phyloP scores from a whole-genome alignment of 2,113 vertebrate species.

The Puntigrus tetrazona region DNA sequence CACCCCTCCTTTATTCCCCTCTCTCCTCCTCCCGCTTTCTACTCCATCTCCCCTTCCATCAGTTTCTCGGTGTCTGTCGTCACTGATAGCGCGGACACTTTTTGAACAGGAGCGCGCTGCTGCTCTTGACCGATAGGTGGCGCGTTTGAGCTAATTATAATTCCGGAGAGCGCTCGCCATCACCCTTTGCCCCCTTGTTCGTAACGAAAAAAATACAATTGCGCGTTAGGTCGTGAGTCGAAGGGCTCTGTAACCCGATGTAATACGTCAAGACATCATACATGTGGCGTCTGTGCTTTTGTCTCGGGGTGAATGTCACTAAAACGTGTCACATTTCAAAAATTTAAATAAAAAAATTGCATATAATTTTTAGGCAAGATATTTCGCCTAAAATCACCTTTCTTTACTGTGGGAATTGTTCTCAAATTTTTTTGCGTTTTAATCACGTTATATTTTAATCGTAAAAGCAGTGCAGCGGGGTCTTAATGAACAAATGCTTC shows the following conservation, averaged over 20 bases:
- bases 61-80: conserved; percentile 41
- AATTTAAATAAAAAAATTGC: too few relatives aligned
- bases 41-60: conserved; percentile 40
- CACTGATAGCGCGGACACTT: conserved; percentile 29
- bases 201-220: background rate
- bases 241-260: background rate
- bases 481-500: background rate
- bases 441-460: too few relatives aligned
- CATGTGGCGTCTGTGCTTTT: background rate
- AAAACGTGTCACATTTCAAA: background rate
- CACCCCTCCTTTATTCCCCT: conserved; percentile 41
- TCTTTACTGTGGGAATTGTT: background rate
- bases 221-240: background rate
- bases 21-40: conserved; percentile 47
- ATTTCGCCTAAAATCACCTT: background rate
- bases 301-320: background rate
- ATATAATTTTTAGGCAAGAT: too few relatives aligned
- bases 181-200: conserved; percentile 13
- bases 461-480: too few relatives aligned
- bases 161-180: background rate
- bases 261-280: background rate
- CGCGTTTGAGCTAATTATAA: conserved; percentile 60
- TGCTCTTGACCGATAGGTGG: conserved; percentile 56
- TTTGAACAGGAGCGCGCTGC: conserved; percentile 9
- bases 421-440: background rate